phyloP scores from a whole-genome alignment of 2,888 invertebrate species.

The Amiota communis region DNA sequence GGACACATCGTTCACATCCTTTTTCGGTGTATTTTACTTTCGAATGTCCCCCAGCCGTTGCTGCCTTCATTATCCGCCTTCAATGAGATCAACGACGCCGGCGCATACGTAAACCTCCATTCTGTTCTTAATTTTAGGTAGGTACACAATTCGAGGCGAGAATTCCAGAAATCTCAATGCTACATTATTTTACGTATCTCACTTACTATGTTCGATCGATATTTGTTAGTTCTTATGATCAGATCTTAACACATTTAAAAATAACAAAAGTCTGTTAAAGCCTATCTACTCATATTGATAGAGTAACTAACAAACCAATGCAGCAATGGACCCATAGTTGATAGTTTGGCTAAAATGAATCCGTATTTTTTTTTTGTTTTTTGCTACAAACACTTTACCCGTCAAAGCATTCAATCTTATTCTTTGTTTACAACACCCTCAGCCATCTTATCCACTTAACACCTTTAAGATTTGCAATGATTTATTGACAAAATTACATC shows the following conservation, averaged over 20 bases:
- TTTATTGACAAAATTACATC: slow-evolving; percentile 6
- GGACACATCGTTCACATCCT: slow-evolving; percentile 59
- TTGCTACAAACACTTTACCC: too few species aligned
- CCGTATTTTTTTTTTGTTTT: too few species aligned
- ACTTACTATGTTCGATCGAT: too few species aligned
- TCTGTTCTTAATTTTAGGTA: slow-evolving; percentile 54
- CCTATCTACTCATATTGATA: too few species aligned
- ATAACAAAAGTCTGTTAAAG: too few species aligned
- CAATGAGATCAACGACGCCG: slow-evolving; percentile 14
- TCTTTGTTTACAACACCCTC: not conserved
- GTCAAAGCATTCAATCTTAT: too few species aligned
- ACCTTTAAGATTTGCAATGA: not conserved
- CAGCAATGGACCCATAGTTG: too few species aligned
- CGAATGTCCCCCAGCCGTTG: slow-evolving; percentile 28
- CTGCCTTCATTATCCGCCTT: not conserved
- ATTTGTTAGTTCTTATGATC: too few species aligned
- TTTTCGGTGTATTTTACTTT: slow-evolving; percentile 55
- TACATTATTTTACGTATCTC: not conserved
- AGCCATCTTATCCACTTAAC: not conserved
- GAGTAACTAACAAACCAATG: too few species aligned
- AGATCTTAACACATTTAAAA: too few species aligned
- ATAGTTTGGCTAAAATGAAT: too few species aligned
- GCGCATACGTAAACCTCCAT: slow-evolving; percentile 39
- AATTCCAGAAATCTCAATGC: slow-evolving; percentile 57
- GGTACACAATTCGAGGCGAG: slow-evolving; percentile 56